Evolutionary conservation across 2,797 vertebrate species (phyloP), one percentile per base, ranked within the genome.

Genomic region (Antennarius maculatus): DNA sequence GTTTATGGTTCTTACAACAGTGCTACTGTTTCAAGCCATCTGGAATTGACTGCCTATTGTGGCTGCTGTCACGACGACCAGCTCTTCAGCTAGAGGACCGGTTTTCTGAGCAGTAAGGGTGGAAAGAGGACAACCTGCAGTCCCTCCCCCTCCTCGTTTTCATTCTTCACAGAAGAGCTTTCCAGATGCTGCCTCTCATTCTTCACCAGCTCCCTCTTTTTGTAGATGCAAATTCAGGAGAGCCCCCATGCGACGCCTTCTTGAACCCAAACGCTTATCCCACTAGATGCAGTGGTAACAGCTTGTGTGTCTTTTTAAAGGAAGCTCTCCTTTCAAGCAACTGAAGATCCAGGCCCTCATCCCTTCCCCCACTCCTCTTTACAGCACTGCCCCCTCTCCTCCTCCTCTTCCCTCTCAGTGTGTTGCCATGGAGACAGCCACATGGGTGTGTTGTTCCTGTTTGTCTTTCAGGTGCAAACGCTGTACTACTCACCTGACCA

Each of bases 401-500:
- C 60, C 51, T 47, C 59, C 53, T 64, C 54, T 59, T 17, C 75
- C 65, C 64, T 88, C 82, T 85, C 29, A 65, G 79, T 88, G 79
- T 93, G 94, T 93, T 96, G 94, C 93, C 86, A 85, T 94, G 94
- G 95, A 96, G 94, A 95, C 93, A 85, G 96, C 98, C 96, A 98
- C 96, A 98, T 98, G 96, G 96, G 95, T 98, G 79, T 93, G 89
- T 96, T 97, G 95, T 97, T 91, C 92, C 95, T 98, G 95, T 94
- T 92, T 94, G 93, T 99, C 94, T 99, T 99, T 84, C 97, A 99
- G 98, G 98, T 99, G 93, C 97, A 99, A 97, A 99, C 94, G 92
- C 95, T 99, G 95, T 98, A 99, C 95, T 99, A 99, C 95, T 99
- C 98, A 93, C 96, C 97, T 91, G 97, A 99, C 95, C 97, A 99